Conservation (phyloP, 2,888 invertebrate species). For the Boloria selene region DNA sequence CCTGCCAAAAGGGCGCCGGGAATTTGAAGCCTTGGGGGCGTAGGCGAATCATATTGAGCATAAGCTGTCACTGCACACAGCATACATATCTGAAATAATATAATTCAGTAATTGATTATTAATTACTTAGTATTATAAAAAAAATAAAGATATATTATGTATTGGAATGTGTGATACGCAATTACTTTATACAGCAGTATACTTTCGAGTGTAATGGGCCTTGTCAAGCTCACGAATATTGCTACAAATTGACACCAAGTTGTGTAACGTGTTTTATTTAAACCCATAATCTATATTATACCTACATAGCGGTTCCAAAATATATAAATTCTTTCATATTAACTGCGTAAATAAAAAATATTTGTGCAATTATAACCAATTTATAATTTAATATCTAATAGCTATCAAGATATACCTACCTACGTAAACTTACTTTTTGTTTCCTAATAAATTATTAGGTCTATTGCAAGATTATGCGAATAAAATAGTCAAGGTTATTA, state of each 20-base stretch:
- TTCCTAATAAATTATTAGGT: slow-evolving; percentile 5
- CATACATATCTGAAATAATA: slow-evolving; percentile 75
- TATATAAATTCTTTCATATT: neutral
- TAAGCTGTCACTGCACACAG: slow-evolving; percentile 78
- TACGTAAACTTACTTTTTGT: slow-evolving; percentile 1
- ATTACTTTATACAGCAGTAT: slow-evolving; percentile 53
- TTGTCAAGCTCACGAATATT: slow-evolving; percentile 49
- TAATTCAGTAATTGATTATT: neutral
- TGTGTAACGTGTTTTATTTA: slow-evolving; percentile 45
- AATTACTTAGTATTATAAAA: neutral
- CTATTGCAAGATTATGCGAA: slow-evolving; percentile 8
- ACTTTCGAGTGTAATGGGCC: slow-evolving; percentile 63
- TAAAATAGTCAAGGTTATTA: slow-evolving; percentile 14
- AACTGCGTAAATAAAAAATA: neutral
- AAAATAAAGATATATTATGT: slow-evolving; percentile 10
- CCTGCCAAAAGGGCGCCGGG: slow-evolving; percentile 84
- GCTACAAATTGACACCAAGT: slow-evolving; percentile 42
- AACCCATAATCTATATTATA: slow-evolving; percentile 24
- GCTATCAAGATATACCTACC: neutral
- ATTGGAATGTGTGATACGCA: slow-evolving; percentile 51
- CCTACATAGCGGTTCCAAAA: neutral
- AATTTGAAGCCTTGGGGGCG: slow-evolving; percentile 85
- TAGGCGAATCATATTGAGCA: slow-evolving; percentile 79
- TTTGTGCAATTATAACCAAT: neutral
- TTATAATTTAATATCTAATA: neutral